phyloP scores from a whole-genome alignment of 2,797 vertebrate species.

The Babyrousa celebensis region DNA sequence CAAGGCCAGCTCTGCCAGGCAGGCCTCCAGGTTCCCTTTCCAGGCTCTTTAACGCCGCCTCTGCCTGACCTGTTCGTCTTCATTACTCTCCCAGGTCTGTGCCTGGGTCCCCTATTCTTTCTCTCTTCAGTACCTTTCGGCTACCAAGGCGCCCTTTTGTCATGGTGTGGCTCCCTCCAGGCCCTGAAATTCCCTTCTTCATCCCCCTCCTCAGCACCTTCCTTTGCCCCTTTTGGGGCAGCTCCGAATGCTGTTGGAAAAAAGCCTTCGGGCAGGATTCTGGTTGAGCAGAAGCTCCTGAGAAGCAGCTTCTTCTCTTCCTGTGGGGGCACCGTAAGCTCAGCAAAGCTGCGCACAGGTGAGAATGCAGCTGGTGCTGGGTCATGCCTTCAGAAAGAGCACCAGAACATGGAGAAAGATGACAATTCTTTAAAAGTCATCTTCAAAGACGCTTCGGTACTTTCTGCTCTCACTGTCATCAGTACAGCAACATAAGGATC shows the following conservation, averaged over 20 bases:
- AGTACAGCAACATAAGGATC: neutral
- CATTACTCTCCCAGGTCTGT: neutral
- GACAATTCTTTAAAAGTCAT: constrained; percentile 40
- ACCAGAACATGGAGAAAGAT: neutral
- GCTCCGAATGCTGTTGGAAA: neutral
- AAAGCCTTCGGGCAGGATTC: neutral
- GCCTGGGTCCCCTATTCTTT: neutral
- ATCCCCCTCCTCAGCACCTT: neutral
- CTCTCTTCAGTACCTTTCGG: neutral
- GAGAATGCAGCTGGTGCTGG: constrained; percentile 58
- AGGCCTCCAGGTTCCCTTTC: neutral
- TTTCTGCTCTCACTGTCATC: neutral
- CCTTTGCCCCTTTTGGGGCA: neutral
- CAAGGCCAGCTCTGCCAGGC: neutral
- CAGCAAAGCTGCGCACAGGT: neutral
- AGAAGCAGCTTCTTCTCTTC: constrained; percentile 51
- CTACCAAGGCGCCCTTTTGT: neutral
- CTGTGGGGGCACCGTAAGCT: constrained; percentile 47
- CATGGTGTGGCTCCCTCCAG: accelerated
- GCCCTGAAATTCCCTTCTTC: neutral
- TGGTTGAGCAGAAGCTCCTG: constrained; percentile 58
- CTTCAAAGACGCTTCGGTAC: neutral
- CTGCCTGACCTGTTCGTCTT: neutral
- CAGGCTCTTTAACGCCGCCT: neutral
- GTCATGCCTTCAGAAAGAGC: constrained; percentile 25